Base-by-base conservation (phyloP, 2,113 vertebrate genomes). In the Gavia stellata region DNA sequence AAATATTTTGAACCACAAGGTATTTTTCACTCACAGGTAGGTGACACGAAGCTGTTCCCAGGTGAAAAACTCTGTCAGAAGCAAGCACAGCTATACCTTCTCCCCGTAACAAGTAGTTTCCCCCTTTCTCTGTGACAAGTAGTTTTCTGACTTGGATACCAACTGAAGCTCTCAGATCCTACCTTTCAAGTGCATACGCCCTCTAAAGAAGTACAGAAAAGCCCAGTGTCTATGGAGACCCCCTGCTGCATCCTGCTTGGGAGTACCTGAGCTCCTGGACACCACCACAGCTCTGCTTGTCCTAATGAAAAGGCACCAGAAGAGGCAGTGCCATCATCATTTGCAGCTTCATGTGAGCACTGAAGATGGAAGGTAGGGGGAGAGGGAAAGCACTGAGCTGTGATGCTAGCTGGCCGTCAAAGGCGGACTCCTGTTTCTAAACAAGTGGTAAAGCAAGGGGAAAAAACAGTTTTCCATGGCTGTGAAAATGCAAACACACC, bases 51-150 rank as follows among this genome's bases (percentile, higher is more conserved):
- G 53, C 14, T 91, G 19, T 55, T 81, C 65, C 55, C 75, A 61
- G 29, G 40, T 91, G 44, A 81, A 95, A 91, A 95, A 75, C 29
- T 52, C 49, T 71, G 33, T 91, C 61, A 67, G 71, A 52, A 77
- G 17, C 50, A 87, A 88, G 65, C 47, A 88, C n/a, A 74, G 31
- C 31, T 56, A 50, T 34, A 56, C 47, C 36, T 86, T 49, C n/a
- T 89, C 29, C 14, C 16, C 5, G 0, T 24, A 55, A 33, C 6
- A 73, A n/a, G n/a, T n/a, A n/a, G n/a, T n/a, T n/a, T n/a, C n/a
- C n/a, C n/a, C n/a, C n/a, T n/a, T 92, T 47, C 33, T 90, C 42
- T 63, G 33, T 47, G 59, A 63, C n/a, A 78, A 77, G 66, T 24
- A 62, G 23, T 70, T 47, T 74, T 86, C 72, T 72, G 47, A 74